Conservation (phyloP, 2,888 invertebrate genomes). For the Zootermopsis nevadensis region DNA sequence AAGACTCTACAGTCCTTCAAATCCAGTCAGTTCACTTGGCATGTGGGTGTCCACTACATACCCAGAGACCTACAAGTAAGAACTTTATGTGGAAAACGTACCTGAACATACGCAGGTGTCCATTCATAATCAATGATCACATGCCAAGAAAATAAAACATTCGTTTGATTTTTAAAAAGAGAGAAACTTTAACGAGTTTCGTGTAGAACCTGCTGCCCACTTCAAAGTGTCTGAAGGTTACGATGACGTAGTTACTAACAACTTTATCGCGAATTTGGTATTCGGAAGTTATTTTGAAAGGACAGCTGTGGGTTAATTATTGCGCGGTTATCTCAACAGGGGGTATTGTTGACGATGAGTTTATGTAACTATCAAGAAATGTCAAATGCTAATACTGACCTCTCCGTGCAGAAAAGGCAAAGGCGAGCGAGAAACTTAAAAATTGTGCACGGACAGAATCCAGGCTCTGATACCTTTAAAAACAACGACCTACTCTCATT, state of each 20-base stretch:
- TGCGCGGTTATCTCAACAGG: neutral
- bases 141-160: conserved; percentile 29
- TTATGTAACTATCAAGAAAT: neutral
- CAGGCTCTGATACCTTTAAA: no score
- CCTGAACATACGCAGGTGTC: conserved; percentile 36
- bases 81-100: conserved; percentile 19
- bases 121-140: conserved; percentile 35
- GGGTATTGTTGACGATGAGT: neutral
- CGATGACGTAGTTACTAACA: neutral
- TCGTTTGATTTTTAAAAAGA: neutral
- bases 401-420: no score
- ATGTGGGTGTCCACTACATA: conserved; percentile 31
- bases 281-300: neutral
- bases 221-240: neutral
- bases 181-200: neutral
- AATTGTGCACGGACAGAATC: no score
- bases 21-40: neutral
- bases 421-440: no score
- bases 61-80: conserved; percentile 25
- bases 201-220: conserved; percentile 16
- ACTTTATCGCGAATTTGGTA: conserved; percentile 28
- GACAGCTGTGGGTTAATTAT: conserved; percentile 6
- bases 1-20: conserved; percentile 20
- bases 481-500: no score
- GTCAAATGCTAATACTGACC: neutral